A percentile compares a stretch with the other conserved stretches of the same genome.
phyloP scores from a whole-genome alignment of 37 sponge, comb jelly and placozoan species.

The Haliclona indistincta region DNA sequence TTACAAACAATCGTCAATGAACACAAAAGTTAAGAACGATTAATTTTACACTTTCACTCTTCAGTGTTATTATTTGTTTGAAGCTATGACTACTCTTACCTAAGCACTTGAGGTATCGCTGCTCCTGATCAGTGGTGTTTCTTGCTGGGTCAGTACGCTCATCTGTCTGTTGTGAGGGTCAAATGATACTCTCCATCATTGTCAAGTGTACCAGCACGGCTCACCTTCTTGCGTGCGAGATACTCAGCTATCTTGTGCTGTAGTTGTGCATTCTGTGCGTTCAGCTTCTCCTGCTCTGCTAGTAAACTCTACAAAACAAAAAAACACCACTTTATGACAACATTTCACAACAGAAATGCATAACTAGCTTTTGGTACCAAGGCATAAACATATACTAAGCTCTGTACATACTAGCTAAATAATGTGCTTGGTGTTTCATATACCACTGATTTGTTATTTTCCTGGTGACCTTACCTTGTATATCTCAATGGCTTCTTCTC shows the following conservation, averaged over 20 bases:
- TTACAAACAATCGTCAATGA: too few relatives aligned
- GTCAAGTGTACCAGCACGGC: neutral
- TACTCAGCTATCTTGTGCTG: conserved; percentile 94
- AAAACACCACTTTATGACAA: neutral
- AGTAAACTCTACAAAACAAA: conserved; percentile 36
- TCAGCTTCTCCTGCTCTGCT: conserved; percentile 63
- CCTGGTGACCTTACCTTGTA: neutral
- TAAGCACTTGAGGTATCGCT: conserved; percentile 79
- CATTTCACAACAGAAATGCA: neutral
- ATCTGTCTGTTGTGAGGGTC: conserved; percentile 48
- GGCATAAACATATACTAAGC: neutral
- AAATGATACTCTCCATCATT: neutral
- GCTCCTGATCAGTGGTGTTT: conserved; percentile 88
- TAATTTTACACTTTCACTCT: too few relatives aligned
- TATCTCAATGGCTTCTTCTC: conserved; percentile 28
- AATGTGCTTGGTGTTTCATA: too few relatives aligned
- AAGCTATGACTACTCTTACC: conserved; percentile 34
- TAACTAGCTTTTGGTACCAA: conserved; percentile 1
- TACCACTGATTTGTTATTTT: neutral
- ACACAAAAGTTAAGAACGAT: too few relatives aligned
- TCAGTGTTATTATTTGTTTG: too few relatives aligned
- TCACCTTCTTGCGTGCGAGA: conserved; percentile 76
- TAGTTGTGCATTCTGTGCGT: conserved; percentile 39
- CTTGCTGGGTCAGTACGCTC: conserved; percentile 79
- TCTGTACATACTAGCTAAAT: neutral